Evolutionary conservation across 2,888 invertebrate species (phyloP).

Genomic region (Sepiola atlantica): DNA sequence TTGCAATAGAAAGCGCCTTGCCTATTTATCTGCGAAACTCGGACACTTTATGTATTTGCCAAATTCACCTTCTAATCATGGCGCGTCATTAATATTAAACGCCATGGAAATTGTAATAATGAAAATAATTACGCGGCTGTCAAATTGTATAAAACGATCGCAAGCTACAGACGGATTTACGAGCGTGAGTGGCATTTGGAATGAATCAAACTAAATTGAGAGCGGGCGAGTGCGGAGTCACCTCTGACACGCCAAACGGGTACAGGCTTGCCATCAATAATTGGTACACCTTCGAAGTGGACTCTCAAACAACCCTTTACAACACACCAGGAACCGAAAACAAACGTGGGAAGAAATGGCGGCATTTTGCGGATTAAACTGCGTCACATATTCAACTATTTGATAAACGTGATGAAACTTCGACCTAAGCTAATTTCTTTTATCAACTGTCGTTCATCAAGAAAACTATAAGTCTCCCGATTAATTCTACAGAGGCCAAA

Average conservation of each 20-base stretch:
- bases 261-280: neutral
- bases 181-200: neutral
- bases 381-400: conserved; percentile 8
- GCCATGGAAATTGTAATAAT: neutral
- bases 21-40: neutral
- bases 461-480: neutral
- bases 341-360: neutral
- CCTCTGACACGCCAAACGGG: neutral
- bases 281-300: neutral
- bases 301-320: neutral
- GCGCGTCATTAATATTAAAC: neutral
- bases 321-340: neutral
- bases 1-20: neutral
- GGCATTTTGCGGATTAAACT: neutral
- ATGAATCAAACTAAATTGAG: neutral
- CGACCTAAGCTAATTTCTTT: neutral
- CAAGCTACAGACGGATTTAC: neutral
- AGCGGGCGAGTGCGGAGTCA: neutral
- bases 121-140: conserved; percentile 12
- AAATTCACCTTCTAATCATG: neutral
- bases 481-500: neutral
- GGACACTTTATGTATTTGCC: neutral
- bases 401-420: neutral
- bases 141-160: neutral
- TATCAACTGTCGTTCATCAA: neutral